Evolutionary conservation across 2,113 vertebrate species (phyloP).

Genomic region (Dendrocopos noguchii): DNA sequence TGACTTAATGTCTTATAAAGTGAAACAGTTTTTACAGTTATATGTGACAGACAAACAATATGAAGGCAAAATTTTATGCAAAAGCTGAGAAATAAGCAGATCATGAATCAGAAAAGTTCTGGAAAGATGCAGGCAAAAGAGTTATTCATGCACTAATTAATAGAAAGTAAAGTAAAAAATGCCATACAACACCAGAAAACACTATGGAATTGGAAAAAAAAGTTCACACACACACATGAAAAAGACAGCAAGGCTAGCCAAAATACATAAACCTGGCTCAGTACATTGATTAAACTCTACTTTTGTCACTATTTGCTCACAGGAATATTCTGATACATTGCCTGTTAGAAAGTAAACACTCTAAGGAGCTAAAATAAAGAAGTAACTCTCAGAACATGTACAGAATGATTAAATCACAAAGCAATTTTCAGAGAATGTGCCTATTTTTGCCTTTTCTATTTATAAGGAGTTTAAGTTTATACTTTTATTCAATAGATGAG

Average conservation of each 20-base stretch:
- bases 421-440: not conserved
- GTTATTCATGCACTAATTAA: not conserved
- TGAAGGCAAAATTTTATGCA: not conserved
- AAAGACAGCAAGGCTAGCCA: not conserved
- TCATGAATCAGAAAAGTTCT: not conserved
- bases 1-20: conserved; percentile 2
- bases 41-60: not conserved
- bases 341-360: not conserved
- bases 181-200: not conserved
- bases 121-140: not conserved
- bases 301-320: conserved; percentile 23
- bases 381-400: not conserved
- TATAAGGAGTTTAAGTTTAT: conserved; percentile 18
- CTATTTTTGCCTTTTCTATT: not conserved
- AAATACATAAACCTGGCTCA: not conserved
- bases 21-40: not conserved
- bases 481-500: not conserved
- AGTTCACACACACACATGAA: not conserved
- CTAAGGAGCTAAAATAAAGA: not conserved
- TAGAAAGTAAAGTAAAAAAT: not conserved
- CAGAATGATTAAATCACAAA: not conserved
- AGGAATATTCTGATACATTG: not conserved
- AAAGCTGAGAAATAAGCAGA: not conserved
- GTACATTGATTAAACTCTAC: conserved; percentile 4
- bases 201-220: conserved; percentile 1